phyloP scores from a whole-genome alignment of 2,888 invertebrate species.

The Dryobotodes eremita region DNA sequence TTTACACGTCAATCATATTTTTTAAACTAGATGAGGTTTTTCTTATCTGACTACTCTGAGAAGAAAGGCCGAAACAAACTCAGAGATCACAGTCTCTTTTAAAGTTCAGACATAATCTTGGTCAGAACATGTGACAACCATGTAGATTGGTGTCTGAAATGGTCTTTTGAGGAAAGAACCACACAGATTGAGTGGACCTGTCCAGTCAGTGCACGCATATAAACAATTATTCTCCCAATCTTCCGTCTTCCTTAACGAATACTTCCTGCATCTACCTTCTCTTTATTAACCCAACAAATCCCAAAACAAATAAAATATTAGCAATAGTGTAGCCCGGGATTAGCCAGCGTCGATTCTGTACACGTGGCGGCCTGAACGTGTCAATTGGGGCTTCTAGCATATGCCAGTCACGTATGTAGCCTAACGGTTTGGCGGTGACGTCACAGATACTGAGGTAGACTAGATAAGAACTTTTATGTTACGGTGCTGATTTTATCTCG shows the following conservation, averaged over 20 bases:
- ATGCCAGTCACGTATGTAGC: constrained; percentile 87
- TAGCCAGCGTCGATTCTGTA: constrained; percentile 77
- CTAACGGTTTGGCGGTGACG: constrained; percentile 82
- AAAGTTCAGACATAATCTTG: too few species aligned
- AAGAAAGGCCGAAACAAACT: too few species aligned
- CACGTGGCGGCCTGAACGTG: constrained; percentile 83
- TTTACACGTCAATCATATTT: too few species aligned
- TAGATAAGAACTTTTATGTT: constrained; percentile 69
- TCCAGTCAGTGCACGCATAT: too few species aligned
- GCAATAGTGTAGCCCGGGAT: constrained; percentile 61
- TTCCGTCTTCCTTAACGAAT: background rate
- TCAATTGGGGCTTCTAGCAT: constrained; percentile 80
- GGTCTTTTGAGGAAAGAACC: too few species aligned
- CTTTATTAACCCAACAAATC: constrained; percentile 29
- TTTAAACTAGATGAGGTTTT: too few species aligned
- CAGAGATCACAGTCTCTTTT: too few species aligned
- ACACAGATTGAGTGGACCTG: too few species aligned
- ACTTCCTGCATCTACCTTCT: constrained; percentile 36
- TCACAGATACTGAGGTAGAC: constrained; percentile 72
- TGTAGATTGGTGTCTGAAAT: too few species aligned
- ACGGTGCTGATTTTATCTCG: constrained; percentile 51
- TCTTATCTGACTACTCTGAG: too few species aligned
- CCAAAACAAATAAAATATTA: constrained; percentile 68
- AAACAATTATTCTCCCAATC: background rate
- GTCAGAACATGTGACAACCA: too few species aligned